Evolutionary conservation across 2,888 invertebrate genomes (phyloP).

Genomic region (Branchipolynoe longqiensis): DNA sequence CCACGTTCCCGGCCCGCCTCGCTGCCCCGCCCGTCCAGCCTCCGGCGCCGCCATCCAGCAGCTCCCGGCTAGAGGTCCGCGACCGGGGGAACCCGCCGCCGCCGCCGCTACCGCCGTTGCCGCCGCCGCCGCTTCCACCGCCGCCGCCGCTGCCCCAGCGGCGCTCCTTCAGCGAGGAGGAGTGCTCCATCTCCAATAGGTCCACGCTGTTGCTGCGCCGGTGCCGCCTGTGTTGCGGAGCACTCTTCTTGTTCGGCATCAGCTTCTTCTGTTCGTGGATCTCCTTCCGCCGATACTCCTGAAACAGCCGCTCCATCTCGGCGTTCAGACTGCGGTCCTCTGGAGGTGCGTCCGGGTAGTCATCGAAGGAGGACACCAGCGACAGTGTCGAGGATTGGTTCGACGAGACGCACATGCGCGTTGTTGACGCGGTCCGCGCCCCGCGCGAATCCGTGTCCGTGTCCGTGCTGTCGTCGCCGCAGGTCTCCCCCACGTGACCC

Average conservation of each 20-base stretch:
- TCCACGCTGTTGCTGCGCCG: constrained; percentile 27
- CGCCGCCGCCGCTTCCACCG: too few species aligned
- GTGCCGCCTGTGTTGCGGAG: neutral
- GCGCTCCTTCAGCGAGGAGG: neutral
- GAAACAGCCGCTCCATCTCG: constrained; percentile 79
- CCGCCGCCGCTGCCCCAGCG: too few species aligned
- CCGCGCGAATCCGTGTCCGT: neutral
- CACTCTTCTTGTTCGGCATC: too few species aligned
- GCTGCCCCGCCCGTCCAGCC: neutral
- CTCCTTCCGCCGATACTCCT: constrained; percentile 76
- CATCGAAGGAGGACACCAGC: constrained; percentile 55
- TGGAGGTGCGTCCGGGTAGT: constrained; percentile 74
- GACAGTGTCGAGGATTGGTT: constrained; percentile 45
- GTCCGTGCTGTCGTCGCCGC: constrained; percentile 1
- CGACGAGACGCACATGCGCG: constrained; percentile 20
- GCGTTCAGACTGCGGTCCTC: constrained; percentile 77
- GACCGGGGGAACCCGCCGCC: constrained; percentile 11
- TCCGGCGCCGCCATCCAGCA: neutral
- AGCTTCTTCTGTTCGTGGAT: constrained; percentile 59
- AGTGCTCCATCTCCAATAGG: constrained; percentile 12
- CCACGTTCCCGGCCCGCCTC: neutral
- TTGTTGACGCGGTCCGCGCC: neutral
- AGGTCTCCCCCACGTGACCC: neutral
- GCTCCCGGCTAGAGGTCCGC: neutral
- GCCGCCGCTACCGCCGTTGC: too few species aligned